Evolutionary conservation across 2,888 invertebrate species (phyloP).

Genomic region (Phragmatobia fuliginosa): DNA sequence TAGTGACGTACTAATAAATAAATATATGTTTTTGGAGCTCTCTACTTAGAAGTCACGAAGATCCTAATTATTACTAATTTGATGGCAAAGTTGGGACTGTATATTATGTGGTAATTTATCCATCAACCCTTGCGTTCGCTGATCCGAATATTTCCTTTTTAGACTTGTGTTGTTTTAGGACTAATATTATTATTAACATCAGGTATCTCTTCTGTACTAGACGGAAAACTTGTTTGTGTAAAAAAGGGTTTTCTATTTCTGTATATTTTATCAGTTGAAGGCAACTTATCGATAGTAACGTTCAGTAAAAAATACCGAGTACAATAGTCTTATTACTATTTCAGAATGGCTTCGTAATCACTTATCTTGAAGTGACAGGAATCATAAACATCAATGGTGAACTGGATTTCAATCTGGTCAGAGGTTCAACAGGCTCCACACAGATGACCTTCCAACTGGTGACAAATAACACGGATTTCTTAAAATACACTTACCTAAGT

Average conservation of each 20-base stretch:
- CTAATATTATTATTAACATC: not conserved
- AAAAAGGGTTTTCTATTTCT: too few species aligned
- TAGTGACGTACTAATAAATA: not conserved
- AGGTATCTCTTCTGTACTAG: not conserved
- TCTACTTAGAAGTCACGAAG: not conserved
- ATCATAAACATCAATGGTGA: conserved; percentile 67
- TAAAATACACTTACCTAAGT: conserved; percentile 71
- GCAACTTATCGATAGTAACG: not conserved
- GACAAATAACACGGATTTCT: conserved; percentile 77
- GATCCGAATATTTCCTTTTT: not conserved
- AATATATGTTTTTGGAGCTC: not conserved
- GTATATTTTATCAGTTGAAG: too few species aligned
- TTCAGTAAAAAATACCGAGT: too few species aligned
- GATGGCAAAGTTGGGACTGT: not conserved
- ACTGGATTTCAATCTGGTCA: conserved; percentile 68
- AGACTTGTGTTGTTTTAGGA: not conserved
- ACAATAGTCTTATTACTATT: conserved; percentile 14
- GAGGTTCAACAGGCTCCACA: conserved; percentile 70
- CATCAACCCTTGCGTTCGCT: not conserved
- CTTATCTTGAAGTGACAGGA: conserved; percentile 73
- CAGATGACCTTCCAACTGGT: conserved; percentile 75
- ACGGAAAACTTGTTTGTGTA: not conserved
- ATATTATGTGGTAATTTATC: not conserved
- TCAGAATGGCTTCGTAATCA: conserved; percentile 75
- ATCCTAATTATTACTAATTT: not conserved